Base-by-base conservation (phyloP, 1,140 invertebrate genomes). In the Homarus americanus region DNA sequence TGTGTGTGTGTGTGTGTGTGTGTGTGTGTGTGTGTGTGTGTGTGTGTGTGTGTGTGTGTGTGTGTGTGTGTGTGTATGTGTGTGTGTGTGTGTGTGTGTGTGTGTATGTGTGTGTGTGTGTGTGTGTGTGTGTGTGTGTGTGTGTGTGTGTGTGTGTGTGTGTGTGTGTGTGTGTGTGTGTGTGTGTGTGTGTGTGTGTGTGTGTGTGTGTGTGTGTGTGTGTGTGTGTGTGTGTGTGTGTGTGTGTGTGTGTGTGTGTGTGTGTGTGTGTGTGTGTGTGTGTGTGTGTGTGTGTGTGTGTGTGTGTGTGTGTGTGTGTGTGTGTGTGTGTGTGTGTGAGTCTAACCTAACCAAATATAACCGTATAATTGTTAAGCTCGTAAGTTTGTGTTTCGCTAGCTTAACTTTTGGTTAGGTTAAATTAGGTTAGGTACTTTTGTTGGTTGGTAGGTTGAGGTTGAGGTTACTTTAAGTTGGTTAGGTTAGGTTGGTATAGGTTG, bases 261-360 rank as follows among this genome's bases (percentile, higher is more conserved):
- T 78, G 75, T 78, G 75, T 78, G 75, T 78, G 75, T 78, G 75
- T 78, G 75, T 78, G 75, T 78, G 75, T 78, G 75, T 78, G 75
- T 44, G 75, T 44, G 75, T 78, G 75, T 78, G 75, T 66, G 79
- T 66, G 79, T 34, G 44, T 17, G 44, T 34, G 44, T 34, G 49
- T n/a, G 80, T 58, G 44, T 79, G 40, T 44, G 15, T 79, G 38
- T 66, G 24, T 79, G 38, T 78, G 36, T 79, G 76, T 79, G 76
- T 79, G 36, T 82, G 28, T 82, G 49, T 82, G 49, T 53, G 79
- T 82, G 44, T 53, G 28, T 63, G 80, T 36, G 80, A 63, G 44
- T 82, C 75, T 7, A 78, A 78, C 4, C 38, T 40, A 38, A 78
- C 34, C 10, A 40, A 78, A 3, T 24, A 40, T 9, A 49, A 49